Evolutionary conservation across 2,888 invertebrate species (phyloP).

Genomic region (Strigamia crassipes): DNA sequence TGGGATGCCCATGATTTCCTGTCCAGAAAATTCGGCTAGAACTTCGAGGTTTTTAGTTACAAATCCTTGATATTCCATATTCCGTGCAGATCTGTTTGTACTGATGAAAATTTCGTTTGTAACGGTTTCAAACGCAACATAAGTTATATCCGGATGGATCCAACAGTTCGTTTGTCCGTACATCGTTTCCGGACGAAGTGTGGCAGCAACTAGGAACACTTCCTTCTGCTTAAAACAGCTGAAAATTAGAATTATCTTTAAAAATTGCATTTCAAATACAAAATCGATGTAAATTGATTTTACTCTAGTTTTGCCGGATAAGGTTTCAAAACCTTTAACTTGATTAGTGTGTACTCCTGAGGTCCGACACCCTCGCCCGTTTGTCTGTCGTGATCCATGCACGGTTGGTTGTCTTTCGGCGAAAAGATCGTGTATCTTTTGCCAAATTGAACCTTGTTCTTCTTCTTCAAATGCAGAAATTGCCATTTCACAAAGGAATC

Average conservation of each 20-base stretch:
- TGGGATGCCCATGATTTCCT: constrained; percentile 80
- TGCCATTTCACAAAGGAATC: constrained; percentile 99
- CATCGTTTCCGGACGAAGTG: constrained; percentile 99
- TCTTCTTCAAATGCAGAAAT: constrained; percentile 79
- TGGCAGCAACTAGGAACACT: constrained; percentile 91
- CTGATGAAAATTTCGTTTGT: constrained; percentile 81
- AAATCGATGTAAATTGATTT: too few species aligned
- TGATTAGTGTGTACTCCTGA: constrained; percentile 96
- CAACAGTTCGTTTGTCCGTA: constrained; percentile 99
- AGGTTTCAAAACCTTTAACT: constrained; percentile 81
- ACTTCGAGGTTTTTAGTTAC: constrained; percentile 74
- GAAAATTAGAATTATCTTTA: too few species aligned
- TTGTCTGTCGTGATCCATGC: constrained; percentile 66
- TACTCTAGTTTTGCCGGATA: constrained; percentile 65
- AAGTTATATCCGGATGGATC: constrained; percentile 92
- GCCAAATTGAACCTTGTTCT: constrained; percentile 54
- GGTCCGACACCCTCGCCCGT: constrained; percentile 66
- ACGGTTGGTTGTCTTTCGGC: constrained; percentile 95
- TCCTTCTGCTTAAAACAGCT: too few species aligned
- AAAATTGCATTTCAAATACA: too few species aligned
- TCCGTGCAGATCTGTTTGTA: constrained; percentile 85
- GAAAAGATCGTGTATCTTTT: constrained; percentile 63
- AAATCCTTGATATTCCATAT: constrained; percentile 95
- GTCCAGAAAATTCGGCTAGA: constrained; percentile 62
- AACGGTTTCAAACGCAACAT: constrained; percentile 80